Conservation (phyloP, 2,797 vertebrate genomes). For the Sylvia borin region DNA sequence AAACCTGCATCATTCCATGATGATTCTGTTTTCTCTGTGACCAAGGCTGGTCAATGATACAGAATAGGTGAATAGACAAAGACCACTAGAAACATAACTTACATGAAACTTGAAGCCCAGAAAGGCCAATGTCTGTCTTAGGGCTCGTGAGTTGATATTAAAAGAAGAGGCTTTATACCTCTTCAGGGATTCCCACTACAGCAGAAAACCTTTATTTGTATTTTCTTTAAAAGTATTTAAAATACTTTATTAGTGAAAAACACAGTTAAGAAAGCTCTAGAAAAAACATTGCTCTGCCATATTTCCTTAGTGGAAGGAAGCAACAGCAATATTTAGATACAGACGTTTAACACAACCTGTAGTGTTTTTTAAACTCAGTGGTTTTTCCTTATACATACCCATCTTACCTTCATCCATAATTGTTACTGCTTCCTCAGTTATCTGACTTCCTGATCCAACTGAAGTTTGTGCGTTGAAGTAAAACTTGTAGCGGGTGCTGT, state of each 20-base stretch:
- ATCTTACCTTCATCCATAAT: slow-evolving; percentile 94
- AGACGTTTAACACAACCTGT: not conserved
- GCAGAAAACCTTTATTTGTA: not conserved
- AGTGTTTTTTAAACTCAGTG: not conserved
- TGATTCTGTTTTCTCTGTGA: not conserved
- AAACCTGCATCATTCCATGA: not conserved
- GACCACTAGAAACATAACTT: not conserved
- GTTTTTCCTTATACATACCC: slow-evolving; percentile 73
- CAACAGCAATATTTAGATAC: not conserved
- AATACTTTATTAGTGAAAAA: not conserved
- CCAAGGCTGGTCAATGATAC: not conserved
- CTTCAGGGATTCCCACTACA: not conserved
- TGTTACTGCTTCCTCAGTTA: slow-evolving; percentile 90
- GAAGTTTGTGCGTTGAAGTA: slow-evolving; percentile 91
- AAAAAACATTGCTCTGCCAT: not conserved
- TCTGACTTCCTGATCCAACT: slow-evolving; percentile 85
- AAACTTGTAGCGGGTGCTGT: slow-evolving; percentile 97
- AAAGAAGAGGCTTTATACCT: not conserved
- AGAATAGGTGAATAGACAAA: not conserved
- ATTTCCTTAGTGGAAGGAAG: not conserved
- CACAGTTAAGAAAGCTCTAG: not conserved
- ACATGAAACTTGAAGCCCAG: not conserved
- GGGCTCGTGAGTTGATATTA: not conserved
- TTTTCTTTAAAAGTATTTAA: not conserved
- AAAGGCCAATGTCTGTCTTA: not conserved